Conservation (phyloP, 1,140 invertebrate species). For the Philopotamus ludificatus region DNA sequence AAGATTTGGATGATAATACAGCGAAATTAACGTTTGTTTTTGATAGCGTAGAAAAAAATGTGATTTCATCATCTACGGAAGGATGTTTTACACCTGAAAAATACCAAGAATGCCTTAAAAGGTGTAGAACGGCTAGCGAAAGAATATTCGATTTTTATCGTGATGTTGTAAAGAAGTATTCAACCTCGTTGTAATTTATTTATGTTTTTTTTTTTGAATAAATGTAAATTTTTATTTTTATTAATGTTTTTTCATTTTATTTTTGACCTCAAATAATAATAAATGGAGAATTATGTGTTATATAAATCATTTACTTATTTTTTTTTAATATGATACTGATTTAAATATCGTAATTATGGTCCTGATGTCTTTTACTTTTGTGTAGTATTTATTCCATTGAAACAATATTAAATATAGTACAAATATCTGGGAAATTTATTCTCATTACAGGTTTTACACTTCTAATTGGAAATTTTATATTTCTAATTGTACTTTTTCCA, state of each 20-base stretch:
- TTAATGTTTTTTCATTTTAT: not conserved
- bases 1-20: conserved; percentile 44
- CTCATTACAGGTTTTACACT: too few species aligned
- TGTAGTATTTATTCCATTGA: too few species aligned
- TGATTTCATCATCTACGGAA: conserved; percentile 65
- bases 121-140: conserved; percentile 64
- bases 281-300: too few species aligned
- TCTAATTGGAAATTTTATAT: too few species aligned
- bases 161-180: conserved; percentile 60
- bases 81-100: conserved; percentile 66
- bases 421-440: too few species aligned
- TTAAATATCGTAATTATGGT: too few species aligned
- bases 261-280: too few species aligned
- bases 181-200: conserved; percentile 34
- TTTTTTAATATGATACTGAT: too few species aligned
- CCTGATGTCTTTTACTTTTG: too few species aligned
- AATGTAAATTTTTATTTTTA: not conserved
- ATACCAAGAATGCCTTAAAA: conserved; percentile 62
- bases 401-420: too few species aligned
- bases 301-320: too few species aligned
- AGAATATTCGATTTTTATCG: conserved; percentile 72
- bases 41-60: conserved; percentile 64
- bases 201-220: not conserved
- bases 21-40: conserved; percentile 70
- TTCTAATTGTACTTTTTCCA: too few species aligned